phyloP scores from a whole-genome alignment of 2,797 vertebrate genomes.

The Vultur gryphus region DNA sequence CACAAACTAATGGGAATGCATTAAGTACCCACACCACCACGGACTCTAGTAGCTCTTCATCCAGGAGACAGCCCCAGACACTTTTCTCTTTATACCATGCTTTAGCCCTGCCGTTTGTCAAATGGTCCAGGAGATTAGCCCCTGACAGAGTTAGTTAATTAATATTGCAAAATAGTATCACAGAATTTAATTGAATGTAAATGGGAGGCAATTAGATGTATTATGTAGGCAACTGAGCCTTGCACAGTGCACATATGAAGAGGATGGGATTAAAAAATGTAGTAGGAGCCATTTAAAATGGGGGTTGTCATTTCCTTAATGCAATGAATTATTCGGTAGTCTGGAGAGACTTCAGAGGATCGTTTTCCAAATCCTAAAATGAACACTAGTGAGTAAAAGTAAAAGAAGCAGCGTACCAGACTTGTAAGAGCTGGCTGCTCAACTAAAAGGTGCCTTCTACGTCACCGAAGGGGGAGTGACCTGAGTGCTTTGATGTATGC shows the following conservation, averaged over 20 bases:
- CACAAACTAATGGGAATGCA: not conserved
- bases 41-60: not conserved
- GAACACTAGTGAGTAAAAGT: not conserved
- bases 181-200: not conserved
- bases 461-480: not conserved
- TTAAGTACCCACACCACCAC: not conserved
- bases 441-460: accelerated
- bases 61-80: not conserved
- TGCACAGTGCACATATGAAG: not conserved
- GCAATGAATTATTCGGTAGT: not conserved
- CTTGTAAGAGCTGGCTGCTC: not conserved
- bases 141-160: not conserved
- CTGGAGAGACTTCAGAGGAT: not conserved
- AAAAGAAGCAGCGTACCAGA: not conserved
- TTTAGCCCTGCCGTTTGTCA: not conserved
- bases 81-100: not conserved
- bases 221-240: not conserved
- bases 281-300: not conserved
- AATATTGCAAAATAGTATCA: not conserved
- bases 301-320: not conserved
- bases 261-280: not conserved
- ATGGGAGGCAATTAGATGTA: not conserved
- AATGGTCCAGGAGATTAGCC: not conserved
- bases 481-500: accelerated
- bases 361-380: not conserved